phyloP scores from a whole-genome alignment of 2,888 invertebrate genomes.

The Falcaria lacertinaria region DNA sequence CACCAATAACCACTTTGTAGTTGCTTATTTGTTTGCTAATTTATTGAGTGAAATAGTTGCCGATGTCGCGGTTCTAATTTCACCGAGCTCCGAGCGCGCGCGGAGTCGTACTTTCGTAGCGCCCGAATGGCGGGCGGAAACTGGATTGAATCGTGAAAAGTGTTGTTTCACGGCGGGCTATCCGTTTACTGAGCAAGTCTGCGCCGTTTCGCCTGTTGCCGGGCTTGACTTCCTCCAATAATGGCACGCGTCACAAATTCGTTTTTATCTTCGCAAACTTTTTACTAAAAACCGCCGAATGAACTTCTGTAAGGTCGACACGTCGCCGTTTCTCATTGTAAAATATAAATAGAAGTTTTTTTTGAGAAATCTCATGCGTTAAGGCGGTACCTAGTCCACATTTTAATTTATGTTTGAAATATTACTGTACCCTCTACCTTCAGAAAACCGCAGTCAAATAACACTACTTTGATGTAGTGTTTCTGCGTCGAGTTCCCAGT shows the following conservation, averaged over 20 bases:
- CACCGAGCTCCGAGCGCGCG: neutral
- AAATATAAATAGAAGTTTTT: too few relatives aligned
- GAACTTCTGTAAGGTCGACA: neutral
- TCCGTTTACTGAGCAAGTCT: constrained; percentile 27
- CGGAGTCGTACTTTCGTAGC: constrained; percentile 8
- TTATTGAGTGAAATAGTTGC: neutral
- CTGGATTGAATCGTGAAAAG: constrained; percentile 20
- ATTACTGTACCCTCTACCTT: too few relatives aligned
- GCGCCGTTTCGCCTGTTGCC: constrained; percentile 49
- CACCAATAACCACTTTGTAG: constrained; percentile 29
- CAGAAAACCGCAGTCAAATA: too few relatives aligned
- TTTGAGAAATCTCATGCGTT: too few relatives aligned
- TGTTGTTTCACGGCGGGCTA: constrained; percentile 21
- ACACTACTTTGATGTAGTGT: too few relatives aligned
- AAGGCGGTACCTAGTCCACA: too few relatives aligned
- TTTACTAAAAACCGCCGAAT: constrained; percentile 5
- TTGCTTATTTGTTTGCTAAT: neutral
- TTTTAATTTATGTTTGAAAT: too few relatives aligned
- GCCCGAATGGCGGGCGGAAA: constrained; percentile 30
- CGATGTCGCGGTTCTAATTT: neutral
- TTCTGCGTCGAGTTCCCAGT: too few relatives aligned
- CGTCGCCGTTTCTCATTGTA: neutral
- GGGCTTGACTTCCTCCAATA: constrained; percentile 38
- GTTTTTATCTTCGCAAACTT: constrained; percentile 22
- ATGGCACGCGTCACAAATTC: constrained; percentile 20